These are phyloP conservation scores for Melitaea cinxia DNA, from an alignment of 1,140 invertebrate species.

Conservation along the genomic window DNA sequence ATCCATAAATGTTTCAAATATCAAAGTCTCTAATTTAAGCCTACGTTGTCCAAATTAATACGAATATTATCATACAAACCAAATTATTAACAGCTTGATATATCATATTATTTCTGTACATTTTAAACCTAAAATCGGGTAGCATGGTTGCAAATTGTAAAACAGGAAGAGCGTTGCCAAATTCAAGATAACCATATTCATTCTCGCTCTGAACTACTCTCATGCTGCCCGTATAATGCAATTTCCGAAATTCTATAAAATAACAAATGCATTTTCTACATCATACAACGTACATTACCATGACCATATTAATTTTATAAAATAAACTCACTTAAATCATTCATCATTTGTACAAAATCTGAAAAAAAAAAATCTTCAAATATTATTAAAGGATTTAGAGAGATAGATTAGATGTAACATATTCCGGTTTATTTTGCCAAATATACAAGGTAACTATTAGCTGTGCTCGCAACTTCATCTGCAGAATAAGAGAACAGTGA, in stretches of 20 bases:
- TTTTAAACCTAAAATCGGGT: slow-evolving; percentile 59
- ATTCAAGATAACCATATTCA: slow-evolving; percentile 55
- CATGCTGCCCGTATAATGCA: slow-evolving; percentile 58
- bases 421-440: too few species aligned
- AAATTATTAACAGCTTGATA: slow-evolving; percentile 45
- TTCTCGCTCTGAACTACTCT: slow-evolving; percentile 42
- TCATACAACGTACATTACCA: background rate
- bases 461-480: too few species aligned
- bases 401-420: too few species aligned
- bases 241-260: slow-evolving; percentile 41
- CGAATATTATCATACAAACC: too few species aligned
- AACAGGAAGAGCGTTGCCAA: slow-evolving; percentile 53
- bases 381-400: background rate
- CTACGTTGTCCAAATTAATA: too few species aligned
- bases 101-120: slow-evolving; percentile 63
- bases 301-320: too few species aligned
- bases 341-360: slow-evolving; percentile 50
- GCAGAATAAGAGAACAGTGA: too few species aligned
- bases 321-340: slow-evolving; percentile 51
- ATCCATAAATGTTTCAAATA: too few species aligned
- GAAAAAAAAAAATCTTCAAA: slow-evolving; percentile 36
- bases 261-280: background rate
- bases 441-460: too few species aligned
- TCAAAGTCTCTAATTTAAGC: too few species aligned
- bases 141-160: slow-evolving; percentile 52